Percentiles rank a stretch among this genome's conserved stretches.
Evolutionary conservation across 1,140 invertebrate genomes (phyloP).

Genomic region (Drosophila takahashii): DNA sequence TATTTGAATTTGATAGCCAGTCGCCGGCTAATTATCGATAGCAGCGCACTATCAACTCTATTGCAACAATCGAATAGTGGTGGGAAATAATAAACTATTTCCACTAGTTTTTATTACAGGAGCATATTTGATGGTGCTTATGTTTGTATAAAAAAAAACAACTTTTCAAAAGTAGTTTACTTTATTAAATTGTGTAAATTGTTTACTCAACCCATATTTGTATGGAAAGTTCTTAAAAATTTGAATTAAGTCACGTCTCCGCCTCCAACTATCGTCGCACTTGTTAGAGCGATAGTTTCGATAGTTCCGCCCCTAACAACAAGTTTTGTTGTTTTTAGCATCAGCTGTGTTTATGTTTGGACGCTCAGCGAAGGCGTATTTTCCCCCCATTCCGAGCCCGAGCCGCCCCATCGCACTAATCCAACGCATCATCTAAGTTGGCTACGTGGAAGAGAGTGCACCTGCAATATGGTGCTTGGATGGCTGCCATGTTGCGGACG

Average conservation of each 20-base stretch:
- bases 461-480: constrained; percentile 61
- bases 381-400: constrained; percentile 3
- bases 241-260: neutral
- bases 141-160: too few relatives aligned
- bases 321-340: neutral
- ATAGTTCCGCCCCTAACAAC: constrained; percentile 7
- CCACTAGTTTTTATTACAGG: neutral
- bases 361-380: neutral
- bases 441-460: constrained; percentile 39
- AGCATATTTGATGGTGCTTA: neutral
- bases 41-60: neutral
- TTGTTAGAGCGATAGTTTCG: constrained; percentile 23
- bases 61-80: constrained; percentile 1
- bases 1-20: constrained; percentile 21
- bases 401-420: neutral
- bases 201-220: too few relatives aligned
- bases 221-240: too few relatives aligned
- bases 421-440: constrained; percentile 30
- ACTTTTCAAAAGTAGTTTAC: too few relatives aligned
- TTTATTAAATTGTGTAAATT: too few relatives aligned
- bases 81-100: neutral
- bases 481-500: constrained; percentile 62
- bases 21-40: constrained; percentile 8
- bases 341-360: constrained; percentile 43
- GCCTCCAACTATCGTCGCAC: constrained; percentile 3